Conservation (phyloP, 2,888 invertebrate species). For the Troides helena region DNA sequence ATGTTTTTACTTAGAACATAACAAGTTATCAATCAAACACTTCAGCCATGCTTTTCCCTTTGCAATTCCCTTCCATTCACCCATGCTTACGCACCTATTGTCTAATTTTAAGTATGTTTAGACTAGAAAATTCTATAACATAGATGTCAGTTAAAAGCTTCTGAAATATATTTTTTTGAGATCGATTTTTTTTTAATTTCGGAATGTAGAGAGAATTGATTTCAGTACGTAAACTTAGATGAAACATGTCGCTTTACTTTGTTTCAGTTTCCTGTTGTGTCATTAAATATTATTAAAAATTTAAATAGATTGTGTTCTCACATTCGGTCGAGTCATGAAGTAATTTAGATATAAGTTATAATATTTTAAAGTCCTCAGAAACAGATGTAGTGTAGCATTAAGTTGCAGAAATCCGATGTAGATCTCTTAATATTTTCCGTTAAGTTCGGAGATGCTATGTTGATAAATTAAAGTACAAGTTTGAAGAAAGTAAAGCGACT, state of each 20-base stretch:
- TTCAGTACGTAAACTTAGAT: constrained; percentile 57
- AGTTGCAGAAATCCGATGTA: no score
- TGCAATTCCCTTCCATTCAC: constrained; percentile 16
- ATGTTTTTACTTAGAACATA: no score
- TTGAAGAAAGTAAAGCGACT: constrained; percentile 42
- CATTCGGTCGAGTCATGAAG: no score
- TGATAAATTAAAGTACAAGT: not conserved
- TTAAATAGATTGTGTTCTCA: no score
- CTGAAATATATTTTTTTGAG: constrained; percentile 50
- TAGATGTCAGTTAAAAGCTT: constrained; percentile 1
- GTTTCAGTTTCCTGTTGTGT: constrained; percentile 50
- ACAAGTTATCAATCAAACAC: no score
- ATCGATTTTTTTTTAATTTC: constrained; percentile 49
- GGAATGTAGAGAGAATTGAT: constrained; percentile 35
- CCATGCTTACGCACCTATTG: constrained; percentile 25
- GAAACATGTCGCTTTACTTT: constrained; percentile 54
- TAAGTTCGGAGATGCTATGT: no score
- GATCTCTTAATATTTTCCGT: no score
- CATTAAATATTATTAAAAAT: constrained; percentile 6
- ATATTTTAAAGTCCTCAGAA: no score
- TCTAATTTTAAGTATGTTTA: constrained; percentile 18
- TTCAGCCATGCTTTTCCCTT: constrained; percentile 5
- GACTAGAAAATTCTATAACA: constrained; percentile 7
- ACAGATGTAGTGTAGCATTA: no score
- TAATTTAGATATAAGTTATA: no score